Evolutionary conservation across 2,113 vertebrate species (phyloP), one percentile per base, ranked within the genome.

Genomic region (Callipepla californica): DNA sequence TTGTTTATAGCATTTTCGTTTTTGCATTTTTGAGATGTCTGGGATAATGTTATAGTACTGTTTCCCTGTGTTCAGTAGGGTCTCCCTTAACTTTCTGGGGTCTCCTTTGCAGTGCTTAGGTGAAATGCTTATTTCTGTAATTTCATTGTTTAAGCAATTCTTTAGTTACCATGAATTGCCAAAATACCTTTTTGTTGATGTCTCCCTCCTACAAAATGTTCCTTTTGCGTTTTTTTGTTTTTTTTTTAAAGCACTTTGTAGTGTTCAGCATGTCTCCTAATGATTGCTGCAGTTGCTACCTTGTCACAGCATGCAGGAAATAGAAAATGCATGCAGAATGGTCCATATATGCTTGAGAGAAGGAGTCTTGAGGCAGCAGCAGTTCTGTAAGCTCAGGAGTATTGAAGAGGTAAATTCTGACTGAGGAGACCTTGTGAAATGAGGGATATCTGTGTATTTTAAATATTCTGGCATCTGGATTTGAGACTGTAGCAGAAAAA

Each of bases 61-160:
- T 76, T 82, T 17, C 2, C 6, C 32, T 85, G 4, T 50, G 34
- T 82, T 70, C n/a, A 38, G 18, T 7, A 85, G 13, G 42, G 36
- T 26, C n/a, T 79, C 1, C 0, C 7, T 11, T 58, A 9, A 40
- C 51, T 57, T 69, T 57, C 45, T 2, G 7, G 12, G 1, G 7
- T 82, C 6, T 93, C 32, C 7, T 34, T 90, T 61, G 42, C 28
- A 57, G 17, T 44, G 11, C 28, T 76, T 80, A 28, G 14, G 26
- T 70, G 55, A 79, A 90, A 68, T 14, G 4, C 11, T 47, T 12
- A 11, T 57, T 80, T 79, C 11, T 50, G n/a, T 73, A 73, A 44
- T 6, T 11, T 17, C 7, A 17, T 10, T 76, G 68, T 61, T 86
- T 20, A 1, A 78, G 74, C 62, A 78, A 74, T 66, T 76, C 6